Base-by-base conservation (phyloP, 2,797 vertebrate genomes). In the Pantherophis alleghaniensis region DNA sequence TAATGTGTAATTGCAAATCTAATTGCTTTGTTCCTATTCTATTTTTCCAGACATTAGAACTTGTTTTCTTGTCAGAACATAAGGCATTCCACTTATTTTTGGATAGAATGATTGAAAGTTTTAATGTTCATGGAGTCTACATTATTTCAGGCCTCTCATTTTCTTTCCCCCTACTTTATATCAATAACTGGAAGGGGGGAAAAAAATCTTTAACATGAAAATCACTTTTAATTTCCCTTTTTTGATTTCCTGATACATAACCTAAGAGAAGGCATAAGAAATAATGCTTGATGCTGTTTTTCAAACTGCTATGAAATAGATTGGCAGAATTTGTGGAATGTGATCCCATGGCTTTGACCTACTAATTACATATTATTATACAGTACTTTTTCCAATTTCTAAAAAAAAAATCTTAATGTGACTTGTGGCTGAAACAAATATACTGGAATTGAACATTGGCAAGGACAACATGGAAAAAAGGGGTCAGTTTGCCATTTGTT, bases 391-490 rank as follows among this genome's bases (percentile, higher is more conserved):
- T 51, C 42, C 57, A 24, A 20, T 69, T 59, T 53, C 63, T 59
- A 26, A n/a, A 56, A 88, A 86, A 56, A 92, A 37, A 69, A 3
- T 53, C 51, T 51, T 55, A 7, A 47, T 53, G 83, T 55, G 51
- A 60, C 26, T 87, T 74, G 69, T 88, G 22, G 42, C 61, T 88
- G 90, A 74, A 91, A 93, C 61, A 93, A 91, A 74, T 53, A 59
- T 53, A 32, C 18, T 90, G 18, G 57, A 91, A 79, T 61, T 91
- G n/a, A 61, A 42, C 37, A 93, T 61, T 53, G 42, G 57, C 63
- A 91, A 14, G 55, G 53, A 24, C 83, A 93, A 26, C 37, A 87
- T 86, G 66, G 74, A 22, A 83, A 88, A 59, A 37, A 60, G 20
- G 7, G 28, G 7, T 11, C n/a, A 90, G 51, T 93, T 55, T 69